Evolutionary conservation across 2,888 invertebrate genomes (phyloP).

Genomic region (Linnaemya tessellans): DNA sequence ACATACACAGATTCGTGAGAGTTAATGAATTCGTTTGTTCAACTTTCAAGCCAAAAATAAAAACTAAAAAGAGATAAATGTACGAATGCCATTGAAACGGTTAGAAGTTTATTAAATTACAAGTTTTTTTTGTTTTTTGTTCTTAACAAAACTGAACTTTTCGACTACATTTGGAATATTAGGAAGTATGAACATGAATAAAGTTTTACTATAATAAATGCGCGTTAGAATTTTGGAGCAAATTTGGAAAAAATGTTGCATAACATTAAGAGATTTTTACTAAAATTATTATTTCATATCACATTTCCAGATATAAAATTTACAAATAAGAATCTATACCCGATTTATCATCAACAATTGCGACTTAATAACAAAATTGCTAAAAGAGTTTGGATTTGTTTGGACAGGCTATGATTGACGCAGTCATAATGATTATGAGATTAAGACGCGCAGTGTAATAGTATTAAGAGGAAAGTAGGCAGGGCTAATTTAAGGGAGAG

Average conservation of each 20-base stretch:
- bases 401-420: no score
- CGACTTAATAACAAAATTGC: no score
- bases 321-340: no score
- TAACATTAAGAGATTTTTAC: neutral
- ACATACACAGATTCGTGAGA: neutral
- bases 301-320: no score
- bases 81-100: slow-evolving; percentile 29
- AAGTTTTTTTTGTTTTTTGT: neutral
- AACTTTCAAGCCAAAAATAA: slow-evolving; percentile 10
- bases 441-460: no score
- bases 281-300: no score
- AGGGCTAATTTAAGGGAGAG: no score
- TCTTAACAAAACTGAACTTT: neutral
- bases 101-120: slow-evolving; percentile 32
- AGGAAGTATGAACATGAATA: neutral
- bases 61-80: neutral
- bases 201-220: neutral
- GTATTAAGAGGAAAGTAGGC: no score
- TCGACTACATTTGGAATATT: neutral
- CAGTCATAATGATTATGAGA: no score
- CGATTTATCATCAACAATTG: no score
- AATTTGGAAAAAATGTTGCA: neutral
- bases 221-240: neutral
- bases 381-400: no score
- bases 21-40: slow-evolving; percentile 36